These are phyloP conservation scores for Alosa sapidissima DNA, from an alignment of 2,797 vertebrate species.

Conservation along the genomic window DNA sequence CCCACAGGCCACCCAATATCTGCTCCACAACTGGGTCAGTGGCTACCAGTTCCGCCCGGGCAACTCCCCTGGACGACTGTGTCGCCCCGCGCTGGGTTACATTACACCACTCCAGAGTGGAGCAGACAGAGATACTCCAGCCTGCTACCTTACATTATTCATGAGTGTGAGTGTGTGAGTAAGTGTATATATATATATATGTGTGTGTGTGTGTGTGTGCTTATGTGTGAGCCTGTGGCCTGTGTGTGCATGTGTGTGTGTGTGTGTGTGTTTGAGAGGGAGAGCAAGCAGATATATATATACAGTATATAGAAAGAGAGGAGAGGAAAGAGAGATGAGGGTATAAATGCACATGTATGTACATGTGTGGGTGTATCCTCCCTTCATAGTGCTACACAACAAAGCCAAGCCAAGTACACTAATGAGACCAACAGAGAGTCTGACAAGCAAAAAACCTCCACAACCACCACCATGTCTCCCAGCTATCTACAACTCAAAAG, in stretches of 20 bases:
- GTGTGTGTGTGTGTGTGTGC: background rate
- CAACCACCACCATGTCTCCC: background rate
- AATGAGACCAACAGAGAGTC: constrained; percentile 16
- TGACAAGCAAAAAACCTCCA: background rate
- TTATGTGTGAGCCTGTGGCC: background rate
- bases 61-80: background rate
- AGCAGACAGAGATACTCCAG: constrained; percentile 61
- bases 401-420: background rate
- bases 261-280: no score
- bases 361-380: background rate
- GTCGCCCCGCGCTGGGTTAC: constrained; percentile 10
- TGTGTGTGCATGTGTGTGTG: no score
- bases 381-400: background rate
- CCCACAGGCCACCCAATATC: background rate
- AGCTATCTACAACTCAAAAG: background rate
- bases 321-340: background rate
- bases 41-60: background rate
- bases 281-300: no score
- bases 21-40: constrained; percentile 1
- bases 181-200: background rate
- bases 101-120: constrained; percentile 35
- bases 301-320: no score
- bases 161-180: constrained; percentile 44
- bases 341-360: background rate
- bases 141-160: constrained; percentile 67